Evolutionary conservation across 2,888 invertebrate genomes (phyloP), one percentile per base, ranked within the genome.

Genomic region (Phengaris arion): DNA sequence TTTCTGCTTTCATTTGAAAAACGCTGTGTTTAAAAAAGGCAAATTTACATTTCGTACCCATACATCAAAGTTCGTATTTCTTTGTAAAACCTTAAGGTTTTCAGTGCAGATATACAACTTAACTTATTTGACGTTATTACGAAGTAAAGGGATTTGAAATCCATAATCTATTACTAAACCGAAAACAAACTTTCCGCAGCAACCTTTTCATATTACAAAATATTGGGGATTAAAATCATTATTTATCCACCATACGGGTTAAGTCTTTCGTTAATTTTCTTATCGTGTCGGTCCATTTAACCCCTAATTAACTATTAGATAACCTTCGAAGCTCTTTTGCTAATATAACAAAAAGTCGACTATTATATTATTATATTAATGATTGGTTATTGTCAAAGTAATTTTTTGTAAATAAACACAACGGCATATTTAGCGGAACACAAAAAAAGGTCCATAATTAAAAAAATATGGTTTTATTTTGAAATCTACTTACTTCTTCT

Each of bases 1-100:
- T 64, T 64, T 64, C 35, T 64, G 64, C 35, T 64, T 64, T 64
- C 9, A 64, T 64, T 64, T 64, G 0, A 59, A 64, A 64, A 64
- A 64, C 64, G 35, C 35, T 64, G 22, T 59, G 15, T 59, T 64
- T 13, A 13, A 45, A 64, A 59, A 35, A 35, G 4, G 6, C 64
- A 35, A 2, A 15, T 35, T 64, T 12, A 22, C 35, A 12, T 64
- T 64, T 64, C 64, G 13, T 45, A 52, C 12, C 52, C 12, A 12
- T 22, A 15, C 22, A 64, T 35, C 22, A 22, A 64, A 64, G 3
- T 45, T 6, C 22, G 59, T 10, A 5, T 52, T 52, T 52, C 6
- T 64, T 64, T 5, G 5, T 22, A 9, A 59, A 22, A 35, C 35
- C 10, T 22, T 59, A 10, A n/a, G 57, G 3, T 59, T 22, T 57